These are phyloP conservation scores for Lasiommata megera DNA, from an alignment of 2,888 invertebrate species.

Conservation along the genomic window DNA sequence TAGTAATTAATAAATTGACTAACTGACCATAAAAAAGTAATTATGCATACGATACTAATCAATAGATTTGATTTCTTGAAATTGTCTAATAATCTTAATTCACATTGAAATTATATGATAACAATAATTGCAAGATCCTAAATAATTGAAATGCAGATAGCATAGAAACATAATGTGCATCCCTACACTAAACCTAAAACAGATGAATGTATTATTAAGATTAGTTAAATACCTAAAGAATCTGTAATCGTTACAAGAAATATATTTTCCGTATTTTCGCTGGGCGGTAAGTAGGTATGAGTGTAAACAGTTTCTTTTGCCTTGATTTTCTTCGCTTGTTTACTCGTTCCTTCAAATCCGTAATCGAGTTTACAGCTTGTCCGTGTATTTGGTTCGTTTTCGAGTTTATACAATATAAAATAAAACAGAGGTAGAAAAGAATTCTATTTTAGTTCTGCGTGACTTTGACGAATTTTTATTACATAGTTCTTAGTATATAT, in stretches of 20 bases:
- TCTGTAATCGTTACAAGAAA: constrained; percentile 4
- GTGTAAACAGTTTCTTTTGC: constrained; percentile 57
- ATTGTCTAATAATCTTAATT: too few relatives aligned
- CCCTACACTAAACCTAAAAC: constrained; percentile 4
- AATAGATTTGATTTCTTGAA: too few relatives aligned
- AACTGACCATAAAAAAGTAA: too few relatives aligned
- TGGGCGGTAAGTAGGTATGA: constrained; percentile 19
- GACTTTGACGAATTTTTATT: constrained; percentile 2
- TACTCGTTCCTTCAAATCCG: constrained; percentile 65
- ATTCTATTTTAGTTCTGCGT: not conserved
- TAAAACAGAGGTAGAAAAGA: constrained; percentile 22
- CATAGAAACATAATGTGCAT: too few relatives aligned
- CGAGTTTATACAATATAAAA: constrained; percentile 45
- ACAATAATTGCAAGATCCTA: too few relatives aligned
- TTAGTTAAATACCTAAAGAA: too few relatives aligned
- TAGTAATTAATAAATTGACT: too few relatives aligned
- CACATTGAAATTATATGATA: too few relatives aligned
- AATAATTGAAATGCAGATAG: too few relatives aligned
- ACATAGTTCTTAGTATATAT: too few relatives aligned
- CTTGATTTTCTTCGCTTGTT: constrained; percentile 65
- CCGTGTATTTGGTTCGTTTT: constrained; percentile 49
- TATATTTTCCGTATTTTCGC: constrained; percentile 9
- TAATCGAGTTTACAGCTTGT: constrained; percentile 66
- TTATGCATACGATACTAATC: too few relatives aligned
- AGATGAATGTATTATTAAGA: not conserved